Conservation (phyloP, 2,888 invertebrate species). For the Aphodius sticticus region DNA sequence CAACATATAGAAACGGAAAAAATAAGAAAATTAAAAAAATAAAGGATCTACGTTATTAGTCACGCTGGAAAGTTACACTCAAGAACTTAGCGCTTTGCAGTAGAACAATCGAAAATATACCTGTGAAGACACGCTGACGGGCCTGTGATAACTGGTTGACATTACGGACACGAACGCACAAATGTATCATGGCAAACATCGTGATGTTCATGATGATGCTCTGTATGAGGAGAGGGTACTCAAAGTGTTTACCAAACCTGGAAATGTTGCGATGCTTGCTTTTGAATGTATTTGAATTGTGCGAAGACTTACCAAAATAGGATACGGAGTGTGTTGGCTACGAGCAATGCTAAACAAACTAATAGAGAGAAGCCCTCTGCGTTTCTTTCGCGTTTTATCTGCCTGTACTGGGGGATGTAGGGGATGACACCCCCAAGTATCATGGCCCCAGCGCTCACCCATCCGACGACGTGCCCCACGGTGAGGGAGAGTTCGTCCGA, state of each 20-base stretch:
- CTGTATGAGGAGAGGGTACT: conserved; percentile 92
- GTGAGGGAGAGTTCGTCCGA: conserved; percentile 78
- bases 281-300: conserved; percentile 15
- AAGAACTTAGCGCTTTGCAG: conserved; percentile 17
- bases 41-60: conserved; percentile 9
- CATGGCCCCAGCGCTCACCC: conserved; percentile 88
- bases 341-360: conserved; percentile 92
- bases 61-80: conserved; percentile 6
- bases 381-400: conserved; percentile 90
- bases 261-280: conserved; percentile 34
- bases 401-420: conserved; percentile 94
- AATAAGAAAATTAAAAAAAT: conserved; percentile 29
- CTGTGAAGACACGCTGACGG: conserved; percentile 83
- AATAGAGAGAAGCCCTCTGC: conserved; percentile 97
- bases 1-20: conserved; percentile 33
- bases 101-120: conserved; percentile 61
- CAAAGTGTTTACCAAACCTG: conserved; percentile 99
- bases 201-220: conserved; percentile 97
- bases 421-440: conserved; percentile 95
- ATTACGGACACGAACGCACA: conserved; percentile 88
- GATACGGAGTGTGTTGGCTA: conserved; percentile 96
- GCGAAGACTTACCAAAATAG: conserved; percentile 87
- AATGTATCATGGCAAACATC: conserved; percentile 95
- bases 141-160: conserved; percentile 80
- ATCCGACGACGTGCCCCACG: conserved; percentile 78